Conservation (phyloP, 2,888 invertebrate genomes). For the Allygus modestus region DNA sequence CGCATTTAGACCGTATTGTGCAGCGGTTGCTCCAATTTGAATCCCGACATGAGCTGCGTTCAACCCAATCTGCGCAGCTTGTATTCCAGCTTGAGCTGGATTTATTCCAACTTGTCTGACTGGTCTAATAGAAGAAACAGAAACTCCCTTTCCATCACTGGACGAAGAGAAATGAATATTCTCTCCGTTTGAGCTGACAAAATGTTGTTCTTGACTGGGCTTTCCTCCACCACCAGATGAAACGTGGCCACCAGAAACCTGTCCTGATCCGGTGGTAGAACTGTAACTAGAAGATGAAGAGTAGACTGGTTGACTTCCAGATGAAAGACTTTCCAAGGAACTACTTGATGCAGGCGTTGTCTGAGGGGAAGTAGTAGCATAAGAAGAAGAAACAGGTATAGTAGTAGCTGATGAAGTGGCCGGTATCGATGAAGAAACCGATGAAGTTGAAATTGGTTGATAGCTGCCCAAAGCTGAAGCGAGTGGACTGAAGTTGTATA, state of each 20-base stretch:
- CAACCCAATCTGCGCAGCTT: not conserved
- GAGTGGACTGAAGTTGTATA: slow-evolving; percentile 38
- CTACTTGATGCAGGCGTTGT: not conserved
- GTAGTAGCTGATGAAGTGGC: not conserved
- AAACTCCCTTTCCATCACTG: not conserved
- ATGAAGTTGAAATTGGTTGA: not conserved
- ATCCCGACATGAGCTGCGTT: not conserved
- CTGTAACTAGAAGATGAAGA: slow-evolving; percentile 3
- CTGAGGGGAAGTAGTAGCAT: not conserved
- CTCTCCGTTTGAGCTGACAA: slow-evolving; percentile 3
- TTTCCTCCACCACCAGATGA: not conserved
- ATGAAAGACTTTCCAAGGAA: not conserved
- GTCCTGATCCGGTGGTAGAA: not conserved
- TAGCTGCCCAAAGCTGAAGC: not conserved
- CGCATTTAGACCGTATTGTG: not conserved
- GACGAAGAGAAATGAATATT: slow-evolving; percentile 17
- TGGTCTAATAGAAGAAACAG: not conserved
- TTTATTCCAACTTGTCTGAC: not conserved
- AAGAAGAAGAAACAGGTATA: not conserved
- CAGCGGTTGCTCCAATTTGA: not conserved
- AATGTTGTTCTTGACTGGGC: not conserved
- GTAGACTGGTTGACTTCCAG: not conserved
- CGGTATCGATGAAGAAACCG: not conserved
- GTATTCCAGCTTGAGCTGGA: not conserved
- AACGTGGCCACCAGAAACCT: slow-evolving; percentile 17